A percentile compares a stretch with the other conserved stretches of the same genome.
Evolutionary conservation across 2,797 vertebrate species (phyloP).

Genomic region (Acanthurus leucopareius): DNA sequence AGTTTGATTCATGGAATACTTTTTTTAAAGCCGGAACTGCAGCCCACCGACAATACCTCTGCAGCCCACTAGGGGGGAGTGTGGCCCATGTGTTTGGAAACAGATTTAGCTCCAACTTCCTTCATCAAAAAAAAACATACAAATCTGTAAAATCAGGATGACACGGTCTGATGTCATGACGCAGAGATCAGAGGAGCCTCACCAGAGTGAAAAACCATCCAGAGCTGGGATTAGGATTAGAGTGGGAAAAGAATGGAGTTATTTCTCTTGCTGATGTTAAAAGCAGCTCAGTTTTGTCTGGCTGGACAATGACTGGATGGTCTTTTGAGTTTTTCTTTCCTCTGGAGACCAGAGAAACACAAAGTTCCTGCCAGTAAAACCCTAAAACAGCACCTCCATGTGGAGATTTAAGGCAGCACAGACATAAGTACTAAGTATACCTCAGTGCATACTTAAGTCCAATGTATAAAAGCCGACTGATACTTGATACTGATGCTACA

Average conservation of each 20-base stretch:
- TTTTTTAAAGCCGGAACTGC: too few relatives aligned
- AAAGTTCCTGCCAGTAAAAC: neutral
- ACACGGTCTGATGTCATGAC: neutral
- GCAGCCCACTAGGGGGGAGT: too few relatives aligned
- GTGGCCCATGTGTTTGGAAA: too few relatives aligned
- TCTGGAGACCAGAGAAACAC: conserved; percentile 15
- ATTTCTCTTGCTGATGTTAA: conserved; percentile 40
- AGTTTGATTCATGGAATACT: too few relatives aligned
- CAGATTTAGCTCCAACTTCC: too few relatives aligned
- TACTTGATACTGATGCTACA: neutral
- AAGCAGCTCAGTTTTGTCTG: conserved; percentile 54
- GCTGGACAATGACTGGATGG: neutral
- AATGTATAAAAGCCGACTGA: neutral
- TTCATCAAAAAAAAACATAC: neutral
- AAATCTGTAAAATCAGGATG: neutral
- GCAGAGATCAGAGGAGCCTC: neutral
- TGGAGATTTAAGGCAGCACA: neutral
- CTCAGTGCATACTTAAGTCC: too few relatives aligned
- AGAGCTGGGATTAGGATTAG: neutral
- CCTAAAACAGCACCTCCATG: neutral
- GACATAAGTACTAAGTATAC: too few relatives aligned
- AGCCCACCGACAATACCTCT: too few relatives aligned
- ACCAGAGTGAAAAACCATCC: neutral
- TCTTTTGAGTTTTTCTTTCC: conserved; percentile 1
- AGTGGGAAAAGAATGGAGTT: neutral